Evolutionary conservation across 2,113 vertebrate genomes (phyloP).

Genomic region (Otis tarda): DNA sequence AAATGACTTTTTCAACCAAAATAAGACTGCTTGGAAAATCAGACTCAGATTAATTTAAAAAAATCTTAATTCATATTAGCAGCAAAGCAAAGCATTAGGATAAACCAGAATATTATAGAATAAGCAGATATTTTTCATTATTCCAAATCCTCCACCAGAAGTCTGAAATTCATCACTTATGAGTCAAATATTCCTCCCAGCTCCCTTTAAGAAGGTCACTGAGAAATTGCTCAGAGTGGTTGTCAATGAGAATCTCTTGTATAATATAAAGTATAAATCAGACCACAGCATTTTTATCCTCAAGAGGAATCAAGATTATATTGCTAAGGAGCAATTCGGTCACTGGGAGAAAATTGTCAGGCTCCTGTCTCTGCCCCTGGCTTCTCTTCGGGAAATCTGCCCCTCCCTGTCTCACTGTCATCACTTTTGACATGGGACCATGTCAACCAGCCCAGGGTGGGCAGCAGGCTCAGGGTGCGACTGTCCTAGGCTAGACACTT

Average conservation of each 20-base stretch:
- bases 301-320: not conserved
- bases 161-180: slow-evolving; percentile 13
- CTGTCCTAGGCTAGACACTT: not conserved
- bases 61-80: slow-evolving; percentile 3
- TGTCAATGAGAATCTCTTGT: not conserved
- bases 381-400: not conserved
- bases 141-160: slow-evolving; percentile 39
- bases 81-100: slow-evolving; percentile 24
- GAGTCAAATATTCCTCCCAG: slow-evolving; percentile 15
- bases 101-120: slow-evolving; percentile 23
- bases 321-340: not conserved
- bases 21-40: not conserved
- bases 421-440: accelerated
- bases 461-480: not conserved
- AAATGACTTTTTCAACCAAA: not conserved
- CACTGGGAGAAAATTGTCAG: not conserved
- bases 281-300: not conserved
- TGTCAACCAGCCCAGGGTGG: not conserved
- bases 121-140: slow-evolving; percentile 47
- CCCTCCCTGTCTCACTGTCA: not conserved
- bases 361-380: not conserved
- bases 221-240: not conserved
- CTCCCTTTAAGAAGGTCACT: slow-evolving; percentile 34
- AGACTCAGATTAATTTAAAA: slow-evolving; percentile 6
- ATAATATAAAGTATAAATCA: not conserved